Conservation (phyloP, 2,797 vertebrate genomes). For the Squalus acanthias region DNA sequence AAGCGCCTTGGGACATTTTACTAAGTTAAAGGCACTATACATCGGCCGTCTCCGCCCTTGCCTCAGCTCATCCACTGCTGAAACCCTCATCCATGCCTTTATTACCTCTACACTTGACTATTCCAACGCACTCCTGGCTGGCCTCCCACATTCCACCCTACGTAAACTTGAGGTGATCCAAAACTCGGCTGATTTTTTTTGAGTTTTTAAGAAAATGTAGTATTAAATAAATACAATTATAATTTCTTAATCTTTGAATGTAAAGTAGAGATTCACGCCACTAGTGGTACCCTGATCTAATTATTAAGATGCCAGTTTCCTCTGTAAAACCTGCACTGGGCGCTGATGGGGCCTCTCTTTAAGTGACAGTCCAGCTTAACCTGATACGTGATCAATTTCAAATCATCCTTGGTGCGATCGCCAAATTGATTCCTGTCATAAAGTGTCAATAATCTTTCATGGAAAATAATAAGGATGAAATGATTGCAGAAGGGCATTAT, state of each 20-base stretch:
- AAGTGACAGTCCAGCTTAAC: not conserved
- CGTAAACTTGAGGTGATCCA: no score
- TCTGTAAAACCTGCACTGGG: not conserved
- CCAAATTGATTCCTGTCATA: not conserved
- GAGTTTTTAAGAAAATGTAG: not conserved
- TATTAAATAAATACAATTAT: not conserved
- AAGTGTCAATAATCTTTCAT: not conserved
- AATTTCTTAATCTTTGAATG: not conserved
- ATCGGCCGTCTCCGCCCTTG: no score
- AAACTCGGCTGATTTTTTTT: not conserved
- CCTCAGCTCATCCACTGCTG: no score
- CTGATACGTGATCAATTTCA: not conserved
- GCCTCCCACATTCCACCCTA: no score
- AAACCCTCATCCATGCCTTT: no score
- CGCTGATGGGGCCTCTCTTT: not conserved
- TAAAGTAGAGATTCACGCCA: not conserved
- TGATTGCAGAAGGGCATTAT: not conserved
- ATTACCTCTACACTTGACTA: no score
- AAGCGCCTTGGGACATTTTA: no score
- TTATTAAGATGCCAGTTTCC: not conserved
- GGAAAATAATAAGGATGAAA: not conserved
- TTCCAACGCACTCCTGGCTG: no score
- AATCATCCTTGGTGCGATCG: no score
- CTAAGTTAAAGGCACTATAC: no score
- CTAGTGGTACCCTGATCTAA: not conserved